Evolutionary conservation across 2,797 vertebrate species (phyloP).

Genomic region (Malacoctenus gilli): DNA sequence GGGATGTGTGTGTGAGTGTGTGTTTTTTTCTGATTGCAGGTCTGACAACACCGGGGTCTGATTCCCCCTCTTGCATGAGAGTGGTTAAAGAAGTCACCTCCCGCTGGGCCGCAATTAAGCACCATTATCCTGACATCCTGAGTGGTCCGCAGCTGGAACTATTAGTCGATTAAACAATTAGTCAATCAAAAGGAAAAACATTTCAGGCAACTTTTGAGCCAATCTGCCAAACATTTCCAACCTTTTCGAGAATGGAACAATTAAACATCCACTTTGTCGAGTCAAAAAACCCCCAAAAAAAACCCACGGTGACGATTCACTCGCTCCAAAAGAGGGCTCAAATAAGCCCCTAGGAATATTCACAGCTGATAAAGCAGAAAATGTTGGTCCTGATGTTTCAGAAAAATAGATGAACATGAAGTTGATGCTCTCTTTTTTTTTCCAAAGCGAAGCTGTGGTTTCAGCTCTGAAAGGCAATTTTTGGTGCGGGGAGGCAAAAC

Average conservation of each 20-base stretch:
- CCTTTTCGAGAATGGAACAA: background rate
- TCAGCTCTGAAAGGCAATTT: no score
- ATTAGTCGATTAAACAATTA: slow-evolving; percentile 1
- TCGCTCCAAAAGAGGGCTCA: background rate
- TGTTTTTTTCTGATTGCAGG: no score
- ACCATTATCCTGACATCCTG: no score
- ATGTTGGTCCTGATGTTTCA: background rate
- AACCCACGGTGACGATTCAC: background rate
- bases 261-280: no score
- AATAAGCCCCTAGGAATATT: background rate
- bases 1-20: background rate
- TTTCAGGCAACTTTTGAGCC: no score
- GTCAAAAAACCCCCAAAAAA: background rate
- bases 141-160: background rate
- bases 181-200: background rate
- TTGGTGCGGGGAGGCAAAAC: no score
- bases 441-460: no score
- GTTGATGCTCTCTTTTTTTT: background rate
- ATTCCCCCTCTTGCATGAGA: background rate
- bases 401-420: background rate
- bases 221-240: background rate
- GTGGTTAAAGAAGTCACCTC: no score
- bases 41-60: background rate
- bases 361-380: background rate
- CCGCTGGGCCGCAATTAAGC: no score